These are phyloP conservation scores for Scolopax bukidnonensis DNA, from an alignment of 2,797 vertebrate species.

Conservation along the genomic window DNA sequence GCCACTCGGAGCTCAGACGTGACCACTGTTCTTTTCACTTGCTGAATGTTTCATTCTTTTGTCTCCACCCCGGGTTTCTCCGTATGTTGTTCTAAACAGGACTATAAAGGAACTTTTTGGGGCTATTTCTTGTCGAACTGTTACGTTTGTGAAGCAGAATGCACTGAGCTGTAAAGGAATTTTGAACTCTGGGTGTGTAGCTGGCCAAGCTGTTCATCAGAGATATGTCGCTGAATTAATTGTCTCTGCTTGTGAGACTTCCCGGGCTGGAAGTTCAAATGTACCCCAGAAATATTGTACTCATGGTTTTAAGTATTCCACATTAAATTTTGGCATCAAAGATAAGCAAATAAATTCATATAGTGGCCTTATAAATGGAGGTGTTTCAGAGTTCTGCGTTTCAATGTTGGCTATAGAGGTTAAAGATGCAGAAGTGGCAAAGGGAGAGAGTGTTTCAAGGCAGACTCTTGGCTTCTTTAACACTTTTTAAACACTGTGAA, in stretches of 20 bases:
- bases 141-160: constrained; percentile 42
- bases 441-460: neutral
- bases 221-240: constrained; percentile 41
- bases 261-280: constrained; percentile 12
- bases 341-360: neutral
- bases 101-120: constrained; percentile 49
- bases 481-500: neutral
- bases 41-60: constrained; percentile 62
- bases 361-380: neutral
- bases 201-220: constrained; percentile 43
- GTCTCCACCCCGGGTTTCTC: neutral
- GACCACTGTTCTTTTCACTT: constrained; percentile 68
- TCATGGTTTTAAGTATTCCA: neutral
- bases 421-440: neutral
- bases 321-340: neutral
- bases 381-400: neutral
- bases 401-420: neutral
- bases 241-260: constrained; percentile 18
- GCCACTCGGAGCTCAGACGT: constrained; percentile 18
- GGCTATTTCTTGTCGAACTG: constrained; percentile 56
- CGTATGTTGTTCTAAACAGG: constrained; percentile 31
- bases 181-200: constrained; percentile 16
- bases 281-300: neutral
- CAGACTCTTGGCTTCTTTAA: neutral
- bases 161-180: constrained; percentile 70